phyloP scores from a whole-genome alignment of 2,888 invertebrate genomes.

The Epiblema foenella region DNA sequence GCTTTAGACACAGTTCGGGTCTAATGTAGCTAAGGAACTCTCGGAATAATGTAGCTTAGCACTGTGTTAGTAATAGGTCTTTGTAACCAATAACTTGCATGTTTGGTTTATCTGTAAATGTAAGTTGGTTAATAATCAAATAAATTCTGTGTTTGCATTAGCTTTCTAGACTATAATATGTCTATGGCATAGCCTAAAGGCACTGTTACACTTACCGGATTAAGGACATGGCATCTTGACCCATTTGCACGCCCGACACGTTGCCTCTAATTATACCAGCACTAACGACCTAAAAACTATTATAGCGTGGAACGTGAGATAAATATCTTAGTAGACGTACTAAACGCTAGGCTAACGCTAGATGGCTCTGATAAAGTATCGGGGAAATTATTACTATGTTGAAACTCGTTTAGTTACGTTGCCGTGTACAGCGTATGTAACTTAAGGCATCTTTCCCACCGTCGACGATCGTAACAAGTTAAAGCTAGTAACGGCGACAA shows the following conservation, averaged over 20 bases:
- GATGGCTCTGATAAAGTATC: constrained; percentile 32
- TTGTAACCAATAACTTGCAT: too few relatives aligned
- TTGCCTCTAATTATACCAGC: constrained; percentile 63
- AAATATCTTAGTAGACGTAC: constrained; percentile 40
- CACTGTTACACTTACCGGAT: constrained; percentile 68
- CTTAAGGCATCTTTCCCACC: too few relatives aligned
- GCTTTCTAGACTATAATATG: neutral
- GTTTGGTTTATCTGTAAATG: too few relatives aligned
- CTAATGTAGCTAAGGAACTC: too few relatives aligned
- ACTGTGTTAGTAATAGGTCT: too few relatives aligned
- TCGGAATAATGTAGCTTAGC: too few relatives aligned
- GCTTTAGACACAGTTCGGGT: too few relatives aligned
- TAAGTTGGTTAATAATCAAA: too few relatives aligned
- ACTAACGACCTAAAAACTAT: constrained; percentile 64
- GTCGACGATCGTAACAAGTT: too few relatives aligned
- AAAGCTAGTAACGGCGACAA: too few relatives aligned
- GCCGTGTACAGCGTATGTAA: neutral
- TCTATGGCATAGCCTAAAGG: constrained; percentile 60
- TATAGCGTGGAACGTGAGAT: constrained; percentile 41
- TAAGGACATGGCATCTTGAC: constrained; percentile 70
- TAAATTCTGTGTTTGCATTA: too few relatives aligned
- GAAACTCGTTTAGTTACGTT: constrained; percentile 25
- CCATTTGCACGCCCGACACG: constrained; percentile 66
- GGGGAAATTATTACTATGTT: constrained; percentile 23
- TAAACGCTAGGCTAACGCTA: constrained; percentile 22